These are phyloP conservation scores for Zoanthus gigantus DNA, from an alignment of 92 coral and sea anemone species.

Conservation along the genomic window DNA sequence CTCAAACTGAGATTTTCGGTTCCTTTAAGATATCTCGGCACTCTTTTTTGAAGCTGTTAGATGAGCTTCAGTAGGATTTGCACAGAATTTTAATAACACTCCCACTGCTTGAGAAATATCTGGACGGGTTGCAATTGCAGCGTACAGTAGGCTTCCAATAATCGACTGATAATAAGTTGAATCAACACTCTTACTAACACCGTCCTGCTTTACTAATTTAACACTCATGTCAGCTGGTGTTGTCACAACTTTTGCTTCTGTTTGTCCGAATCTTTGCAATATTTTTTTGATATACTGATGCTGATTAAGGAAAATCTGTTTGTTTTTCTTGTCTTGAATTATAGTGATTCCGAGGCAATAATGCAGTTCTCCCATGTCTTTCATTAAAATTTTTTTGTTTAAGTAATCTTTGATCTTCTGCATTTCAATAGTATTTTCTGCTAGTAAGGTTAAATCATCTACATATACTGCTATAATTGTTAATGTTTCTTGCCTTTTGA, in stretches of 20 bases:
- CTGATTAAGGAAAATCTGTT: conserved; percentile 32
- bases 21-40: conserved; percentile 11
- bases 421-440: conserved; percentile 4
- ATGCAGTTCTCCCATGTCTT: conserved; percentile 13
- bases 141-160: conserved; percentile 55
- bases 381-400: background rate
- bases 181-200: conserved; percentile 65
- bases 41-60: conserved; percentile 43
- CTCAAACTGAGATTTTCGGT: conserved; percentile 24
- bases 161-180: conserved; percentile 57
- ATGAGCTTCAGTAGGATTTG: conserved; percentile 44
- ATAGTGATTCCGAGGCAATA: conserved; percentile 2
- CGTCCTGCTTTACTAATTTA: conserved; percentile 58
- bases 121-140: conserved; percentile 65
- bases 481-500: conserved; percentile 36
- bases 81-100: conserved; percentile 59
- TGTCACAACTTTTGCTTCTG: background rate
- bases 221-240: conserved; percentile 69
- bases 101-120: conserved; percentile 65
- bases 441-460: background rate
- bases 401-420: background rate
- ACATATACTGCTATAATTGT: conserved; percentile 17
- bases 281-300: conserved; percentile 39
- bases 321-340: conserved; percentile 55
- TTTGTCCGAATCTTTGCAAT: conserved; percentile 51